These are phyloP conservation scores for Drosophila nigromelanica DNA, from an alignment of 1,140 invertebrate species.

Conservation along the genomic window DNA sequence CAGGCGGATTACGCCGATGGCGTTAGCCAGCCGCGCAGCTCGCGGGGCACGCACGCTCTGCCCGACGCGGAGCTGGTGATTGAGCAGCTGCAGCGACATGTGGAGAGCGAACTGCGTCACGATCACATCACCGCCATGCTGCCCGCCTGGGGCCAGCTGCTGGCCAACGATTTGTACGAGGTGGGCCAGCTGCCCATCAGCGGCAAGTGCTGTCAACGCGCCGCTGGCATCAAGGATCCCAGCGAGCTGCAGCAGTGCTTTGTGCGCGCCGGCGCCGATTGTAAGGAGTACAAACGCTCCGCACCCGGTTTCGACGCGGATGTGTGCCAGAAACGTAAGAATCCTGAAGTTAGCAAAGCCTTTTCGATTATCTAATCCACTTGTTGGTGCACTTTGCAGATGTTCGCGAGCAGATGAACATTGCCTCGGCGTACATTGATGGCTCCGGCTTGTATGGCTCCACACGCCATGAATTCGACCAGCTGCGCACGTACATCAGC, in stretches of 20 bases:
- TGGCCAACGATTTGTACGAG: constrained; percentile 90
- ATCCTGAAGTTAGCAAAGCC: neutral
- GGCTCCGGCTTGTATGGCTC: constrained; percentile 94
- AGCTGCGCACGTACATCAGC: constrained; percentile 90
- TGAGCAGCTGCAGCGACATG: constrained; percentile 70
- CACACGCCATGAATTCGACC: constrained; percentile 87
- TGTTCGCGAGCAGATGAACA: constrained; percentile 93
- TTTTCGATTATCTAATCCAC: neutral
- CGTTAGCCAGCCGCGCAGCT: constrained; percentile 87
- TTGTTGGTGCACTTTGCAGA: constrained; percentile 71
- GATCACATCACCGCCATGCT: constrained; percentile 91
- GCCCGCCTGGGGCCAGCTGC: constrained; percentile 91
- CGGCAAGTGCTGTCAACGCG: constrained; percentile 85
- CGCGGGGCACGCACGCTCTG: constrained; percentile 85
- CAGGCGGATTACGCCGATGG: constrained; percentile 93
- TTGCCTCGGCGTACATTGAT: constrained; percentile 94
- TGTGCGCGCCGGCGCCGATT: constrained; percentile 84
- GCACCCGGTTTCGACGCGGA: constrained; percentile 87
- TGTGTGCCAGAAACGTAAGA: constrained; percentile 87
- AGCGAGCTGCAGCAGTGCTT: constrained; percentile 81
- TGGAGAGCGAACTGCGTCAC: constrained; percentile 84
- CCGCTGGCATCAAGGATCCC: constrained; percentile 60
- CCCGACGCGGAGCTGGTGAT: constrained; percentile 85
- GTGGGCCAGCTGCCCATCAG: constrained; percentile 84
- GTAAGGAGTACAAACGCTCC: constrained; percentile 91